These are phyloP conservation scores for Xanthia togata DNA, from an alignment of 2,888 invertebrate genomes.

Conservation along the genomic window DNA sequence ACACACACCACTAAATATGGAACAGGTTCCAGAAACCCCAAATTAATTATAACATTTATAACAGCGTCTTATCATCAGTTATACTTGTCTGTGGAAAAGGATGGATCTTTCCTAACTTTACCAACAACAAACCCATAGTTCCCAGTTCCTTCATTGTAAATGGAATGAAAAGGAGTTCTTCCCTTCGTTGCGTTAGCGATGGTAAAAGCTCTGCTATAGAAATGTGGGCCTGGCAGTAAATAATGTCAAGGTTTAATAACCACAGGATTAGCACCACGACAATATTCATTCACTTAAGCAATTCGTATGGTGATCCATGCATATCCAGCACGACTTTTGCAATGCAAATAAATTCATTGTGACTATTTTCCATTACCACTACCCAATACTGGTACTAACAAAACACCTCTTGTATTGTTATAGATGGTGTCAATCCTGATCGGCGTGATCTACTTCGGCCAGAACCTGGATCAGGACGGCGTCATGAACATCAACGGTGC, in stretches of 20 bases:
- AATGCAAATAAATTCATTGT: neutral
- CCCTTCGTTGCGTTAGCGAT: too few species aligned
- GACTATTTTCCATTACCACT: neutral
- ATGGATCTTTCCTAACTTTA: too few species aligned
- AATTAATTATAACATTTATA: neutral
- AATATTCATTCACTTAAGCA: neutral
- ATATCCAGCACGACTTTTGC: neutral
- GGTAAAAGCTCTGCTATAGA: neutral
- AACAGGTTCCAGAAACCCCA: neutral
- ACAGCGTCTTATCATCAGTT: neutral
- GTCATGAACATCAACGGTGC: constrained; percentile 98
- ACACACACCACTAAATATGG: neutral
- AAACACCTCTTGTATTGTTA: constrained; percentile 28
- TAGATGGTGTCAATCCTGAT: constrained; percentile 97
- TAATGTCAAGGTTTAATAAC: neutral
- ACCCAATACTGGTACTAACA: neutral
- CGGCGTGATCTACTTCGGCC: constrained; percentile 96
- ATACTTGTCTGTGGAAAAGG: neutral
- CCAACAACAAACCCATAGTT: too few species aligned
- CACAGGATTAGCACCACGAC: neutral
- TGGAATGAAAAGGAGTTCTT: neutral
- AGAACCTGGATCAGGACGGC: constrained; percentile 95
- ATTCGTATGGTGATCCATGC: neutral
- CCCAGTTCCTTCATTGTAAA: too few species aligned
- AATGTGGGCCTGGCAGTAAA: neutral